A percentile compares a stretch with the other conserved stretches of the same genome.
Evolutionary conservation across 2,113 vertebrate genomes (phyloP).

Genomic region (Aspiorhynchus laticeps): DNA sequence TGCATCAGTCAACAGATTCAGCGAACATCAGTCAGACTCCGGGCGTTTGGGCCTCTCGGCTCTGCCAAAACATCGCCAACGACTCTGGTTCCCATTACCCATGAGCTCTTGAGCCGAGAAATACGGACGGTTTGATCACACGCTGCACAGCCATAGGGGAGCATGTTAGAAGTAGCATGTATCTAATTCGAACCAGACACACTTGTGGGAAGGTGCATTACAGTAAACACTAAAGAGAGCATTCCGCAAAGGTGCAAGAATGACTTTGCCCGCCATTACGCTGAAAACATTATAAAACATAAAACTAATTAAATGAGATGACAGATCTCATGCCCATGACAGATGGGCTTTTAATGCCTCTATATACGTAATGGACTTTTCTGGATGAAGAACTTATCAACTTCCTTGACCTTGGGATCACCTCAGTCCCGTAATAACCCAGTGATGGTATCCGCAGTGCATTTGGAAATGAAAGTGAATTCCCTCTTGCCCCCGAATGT

Average conservation of each 20-base stretch:
- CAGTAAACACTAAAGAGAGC: slow-evolving; percentile 69
- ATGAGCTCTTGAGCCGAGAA: slow-evolving; percentile 42
- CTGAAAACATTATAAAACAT: background rate
- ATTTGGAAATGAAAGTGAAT: slow-evolving; percentile 55
- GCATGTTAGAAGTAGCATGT: slow-evolving; percentile 69
- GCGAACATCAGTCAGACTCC: slow-evolving; percentile 30
- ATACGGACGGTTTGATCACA: slow-evolving; percentile 49
- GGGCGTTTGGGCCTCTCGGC: background rate
- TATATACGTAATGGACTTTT: slow-evolving; percentile 40
- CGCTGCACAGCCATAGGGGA: slow-evolving; percentile 48
- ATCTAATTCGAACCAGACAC: slow-evolving; percentile 76
- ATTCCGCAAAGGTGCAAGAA: slow-evolving; percentile 28
- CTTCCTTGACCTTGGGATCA: slow-evolving; percentile 31
- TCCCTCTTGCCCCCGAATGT: slow-evolving; percentile 44
- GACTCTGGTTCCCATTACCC: slow-evolving; percentile 52
- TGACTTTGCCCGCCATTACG: background rate
- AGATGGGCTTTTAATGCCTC: slow-evolving; percentile 37
- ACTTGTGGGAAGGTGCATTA: slow-evolving; percentile 64
- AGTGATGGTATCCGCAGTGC: slow-evolving; percentile 39
- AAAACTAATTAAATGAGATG: background rate
- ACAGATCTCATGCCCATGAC: too few relatives aligned
- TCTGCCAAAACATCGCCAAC: slow-evolving; percentile 31
- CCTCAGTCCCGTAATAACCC: slow-evolving; percentile 40
- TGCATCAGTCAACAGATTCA: slow-evolving; percentile 32
- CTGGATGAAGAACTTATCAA: slow-evolving; percentile 44